Conservation (phyloP, 2,113 vertebrate species). For the Eonycteris spelaea region DNA sequence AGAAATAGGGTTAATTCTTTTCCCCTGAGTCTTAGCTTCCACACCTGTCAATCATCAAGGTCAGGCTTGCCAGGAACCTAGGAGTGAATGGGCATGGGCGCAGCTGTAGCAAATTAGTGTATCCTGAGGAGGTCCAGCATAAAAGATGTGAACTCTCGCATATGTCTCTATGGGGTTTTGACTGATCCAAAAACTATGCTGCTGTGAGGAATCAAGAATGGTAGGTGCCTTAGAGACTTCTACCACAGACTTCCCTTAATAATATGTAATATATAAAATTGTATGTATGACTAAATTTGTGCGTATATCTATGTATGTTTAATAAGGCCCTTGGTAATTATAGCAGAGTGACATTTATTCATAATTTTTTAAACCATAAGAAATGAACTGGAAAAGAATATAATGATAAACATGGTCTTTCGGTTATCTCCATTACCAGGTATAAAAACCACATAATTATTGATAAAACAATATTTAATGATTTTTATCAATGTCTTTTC, state of each 20-base stretch:
- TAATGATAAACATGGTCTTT: neutral
- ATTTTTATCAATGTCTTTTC: conserved; percentile 23
- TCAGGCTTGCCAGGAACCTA: conserved; percentile 67
- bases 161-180: conserved; percentile 58
- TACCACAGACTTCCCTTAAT: neutral
- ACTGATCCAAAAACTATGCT: conserved; percentile 53
- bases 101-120: conserved; percentile 77
- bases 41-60: conserved; percentile 77
- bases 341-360: neutral
- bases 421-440: neutral
- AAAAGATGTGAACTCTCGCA: conserved; percentile 62
- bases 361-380: neutral
- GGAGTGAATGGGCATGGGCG: conserved; percentile 58
- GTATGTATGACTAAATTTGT: neutral
- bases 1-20: conserved; percentile 57
- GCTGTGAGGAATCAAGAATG: neutral
- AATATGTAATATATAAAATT: neutral
- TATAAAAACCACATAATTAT: neutral
- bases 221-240: neutral
- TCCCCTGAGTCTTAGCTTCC: conserved; percentile 26
- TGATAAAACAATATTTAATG: neutral
- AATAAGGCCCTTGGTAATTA: neutral
- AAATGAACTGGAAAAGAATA: neutral
- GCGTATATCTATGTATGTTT: neutral
- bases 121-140: conserved; percentile 72